Conservation (phyloP, 2,113 vertebrate species). For the Seriola dumerili region DNA sequence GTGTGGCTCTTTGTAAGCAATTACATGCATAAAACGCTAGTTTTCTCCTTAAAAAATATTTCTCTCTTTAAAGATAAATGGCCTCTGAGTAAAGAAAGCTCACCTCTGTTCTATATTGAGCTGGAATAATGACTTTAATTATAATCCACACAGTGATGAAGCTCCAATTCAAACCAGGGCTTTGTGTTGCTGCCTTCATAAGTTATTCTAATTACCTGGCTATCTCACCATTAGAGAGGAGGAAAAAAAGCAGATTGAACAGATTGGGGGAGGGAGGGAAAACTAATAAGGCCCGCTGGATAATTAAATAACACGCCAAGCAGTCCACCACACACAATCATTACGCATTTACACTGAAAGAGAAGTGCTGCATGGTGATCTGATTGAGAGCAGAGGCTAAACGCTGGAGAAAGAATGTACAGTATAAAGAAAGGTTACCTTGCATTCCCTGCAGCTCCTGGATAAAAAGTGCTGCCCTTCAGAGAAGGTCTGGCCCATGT, state of each 20-base stretch:
- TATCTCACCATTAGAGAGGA: constrained; percentile 44
- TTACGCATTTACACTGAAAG: background rate
- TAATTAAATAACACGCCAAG: constrained; percentile 61
- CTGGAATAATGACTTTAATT: constrained; percentile 75
- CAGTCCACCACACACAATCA: constrained; percentile 7
- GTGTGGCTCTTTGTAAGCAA: constrained; percentile 50
- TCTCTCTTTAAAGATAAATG: constrained; percentile 68
- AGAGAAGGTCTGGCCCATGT: constrained; percentile 89
- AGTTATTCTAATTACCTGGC: constrained; percentile 73
- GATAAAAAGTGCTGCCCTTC: constrained; percentile 91
- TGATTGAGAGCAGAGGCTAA: background rate
- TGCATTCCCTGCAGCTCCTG: constrained; percentile 92
- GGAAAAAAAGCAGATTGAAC: constrained; percentile 56
- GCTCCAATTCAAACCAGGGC: constrained; percentile 52
- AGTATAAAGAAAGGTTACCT: constrained; percentile 81
- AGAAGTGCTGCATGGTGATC: background rate
- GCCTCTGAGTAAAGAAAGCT: constrained; percentile 33
- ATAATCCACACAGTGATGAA: constrained; percentile 60
- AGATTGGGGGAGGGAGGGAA: constrained; percentile 43
- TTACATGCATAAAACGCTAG: constrained; percentile 34
- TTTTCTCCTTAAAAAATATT: constrained; percentile 46
- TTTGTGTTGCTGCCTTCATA: constrained; percentile 66
- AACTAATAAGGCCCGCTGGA: constrained; percentile 61
- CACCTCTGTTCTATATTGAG: constrained; percentile 51
- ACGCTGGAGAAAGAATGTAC: background rate